These are phyloP conservation scores for Setipinna tenuifilis DNA, from an alignment of 2,797 vertebrate genomes.

Conservation along the genomic window DNA sequence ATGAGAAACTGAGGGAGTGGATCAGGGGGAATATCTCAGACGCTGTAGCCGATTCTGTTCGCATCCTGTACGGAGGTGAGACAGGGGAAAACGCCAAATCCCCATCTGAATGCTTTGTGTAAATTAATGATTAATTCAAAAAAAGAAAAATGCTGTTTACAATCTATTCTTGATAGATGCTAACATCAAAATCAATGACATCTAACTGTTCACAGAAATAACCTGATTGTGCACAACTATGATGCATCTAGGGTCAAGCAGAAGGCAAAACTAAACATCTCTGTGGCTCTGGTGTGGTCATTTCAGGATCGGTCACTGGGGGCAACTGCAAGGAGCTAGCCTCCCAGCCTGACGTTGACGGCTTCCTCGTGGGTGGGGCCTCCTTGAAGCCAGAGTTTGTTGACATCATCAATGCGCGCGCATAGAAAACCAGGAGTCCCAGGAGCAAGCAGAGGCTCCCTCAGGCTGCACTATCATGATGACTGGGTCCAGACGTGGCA, in stretches of 20 bases:
- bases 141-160: not conserved
- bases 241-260: not conserved
- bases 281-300: not conserved
- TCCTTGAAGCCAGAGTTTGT: slow-evolving; percentile 92
- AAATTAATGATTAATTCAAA: not conserved
- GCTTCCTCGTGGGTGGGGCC: slow-evolving; percentile 91
- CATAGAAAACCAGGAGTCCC: slow-evolving; percentile 61
- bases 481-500: not conserved
- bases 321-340: slow-evolving; percentile 86
- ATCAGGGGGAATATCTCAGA: slow-evolving; percentile 83
- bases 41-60: slow-evolving; percentile 80
- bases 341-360: slow-evolving; percentile 85
- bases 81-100: not conserved
- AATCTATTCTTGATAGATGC: not conserved
- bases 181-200: not conserved
- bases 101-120: not conserved
- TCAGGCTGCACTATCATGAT: not conserved
- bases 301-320: slow-evolving; percentile 86
- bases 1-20: slow-evolving; percentile 89
- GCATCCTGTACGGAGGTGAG: slow-evolving; percentile 92
- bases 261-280: not conserved
- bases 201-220: not conserved
- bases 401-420: slow-evolving; percentile 87
- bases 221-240: not conserved
- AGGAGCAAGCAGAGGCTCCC: not conserved